Conservation (phyloP, 2,888 invertebrate genomes). For the Leucozona laternaria region DNA sequence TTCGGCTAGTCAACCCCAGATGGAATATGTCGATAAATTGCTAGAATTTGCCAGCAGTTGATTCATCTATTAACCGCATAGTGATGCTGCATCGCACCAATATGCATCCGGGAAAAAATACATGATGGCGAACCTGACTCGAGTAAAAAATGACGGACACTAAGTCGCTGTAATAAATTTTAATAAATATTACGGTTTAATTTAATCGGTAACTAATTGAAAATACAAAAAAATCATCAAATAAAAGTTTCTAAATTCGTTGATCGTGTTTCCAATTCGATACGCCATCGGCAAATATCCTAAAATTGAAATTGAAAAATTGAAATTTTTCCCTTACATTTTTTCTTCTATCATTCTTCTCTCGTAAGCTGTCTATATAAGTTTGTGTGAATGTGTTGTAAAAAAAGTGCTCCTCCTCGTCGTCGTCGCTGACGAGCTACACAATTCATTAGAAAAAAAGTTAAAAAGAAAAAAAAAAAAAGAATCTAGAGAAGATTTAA, state of each 20-base stretch:
- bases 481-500: slow-evolving; percentile 67
- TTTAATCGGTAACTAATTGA: slow-evolving; percentile 79
- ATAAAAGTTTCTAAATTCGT: slow-evolving; percentile 59
- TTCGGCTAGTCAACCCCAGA: slow-evolving; percentile 19
- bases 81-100: slow-evolving; percentile 64
- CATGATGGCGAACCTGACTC: slow-evolving; percentile 87
- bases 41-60: slow-evolving; percentile 71
- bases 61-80: slow-evolving; percentile 62
- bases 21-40: not conserved
- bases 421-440: slow-evolving; percentile 25
- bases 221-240: slow-evolving; percentile 76
- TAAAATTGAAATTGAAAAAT: slow-evolving; percentile 75
- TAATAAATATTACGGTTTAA: slow-evolving; percentile 78
- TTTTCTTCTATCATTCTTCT: slow-evolving; percentile 50
- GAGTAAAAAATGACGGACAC: slow-evolving; percentile 78
- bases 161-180: slow-evolving; percentile 79
- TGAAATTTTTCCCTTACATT: slow-evolving; percentile 76
- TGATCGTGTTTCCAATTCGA: slow-evolving; percentile 75
- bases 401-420: slow-evolving; percentile 43
- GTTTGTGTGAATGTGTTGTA: slow-evolving; percentile 69
- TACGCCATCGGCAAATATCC: slow-evolving; percentile 46
- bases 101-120: slow-evolving; percentile 85
- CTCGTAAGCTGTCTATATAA: slow-evolving; percentile 67
- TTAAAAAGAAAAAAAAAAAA: slow-evolving; percentile 62
- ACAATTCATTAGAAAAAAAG: slow-evolving; percentile 68